These are phyloP conservation scores for Megalops atlanticus DNA, from an alignment of 2,113 vertebrate genomes.

Conservation along the genomic window DNA sequence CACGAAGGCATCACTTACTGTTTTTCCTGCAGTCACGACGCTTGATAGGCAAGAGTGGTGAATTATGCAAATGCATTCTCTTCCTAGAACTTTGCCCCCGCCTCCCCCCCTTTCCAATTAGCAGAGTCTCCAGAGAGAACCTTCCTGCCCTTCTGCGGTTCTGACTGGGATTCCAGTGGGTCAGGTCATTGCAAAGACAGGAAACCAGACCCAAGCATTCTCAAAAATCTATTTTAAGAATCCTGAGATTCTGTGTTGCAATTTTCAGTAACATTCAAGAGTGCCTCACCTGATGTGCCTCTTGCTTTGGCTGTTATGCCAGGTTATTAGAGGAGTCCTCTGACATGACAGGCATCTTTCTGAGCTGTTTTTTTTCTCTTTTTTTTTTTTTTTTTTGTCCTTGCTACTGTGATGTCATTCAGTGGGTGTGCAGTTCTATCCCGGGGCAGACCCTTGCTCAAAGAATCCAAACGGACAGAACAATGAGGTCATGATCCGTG, in stretches of 20 bases:
- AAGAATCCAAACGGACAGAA: neutral
- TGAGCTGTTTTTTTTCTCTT: neutral
- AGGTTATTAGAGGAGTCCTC: neutral
- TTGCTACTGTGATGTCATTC: no score
- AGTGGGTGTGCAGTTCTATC: neutral
- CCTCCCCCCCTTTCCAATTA: slow-evolving; percentile 17
- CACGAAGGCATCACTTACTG: neutral
- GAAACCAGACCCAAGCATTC: neutral
- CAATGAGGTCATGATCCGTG: neutral
- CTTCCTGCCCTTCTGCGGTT: neutral
- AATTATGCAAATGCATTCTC: slow-evolving; percentile 28
- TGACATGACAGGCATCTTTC: no score
- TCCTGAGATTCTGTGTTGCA: neutral
- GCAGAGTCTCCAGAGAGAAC: neutral
- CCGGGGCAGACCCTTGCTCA: neutral
- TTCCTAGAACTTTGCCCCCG: slow-evolving; percentile 13
- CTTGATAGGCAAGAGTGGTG: slow-evolving; percentile 1
- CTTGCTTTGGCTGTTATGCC: neutral
- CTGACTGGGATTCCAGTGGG: slow-evolving; percentile 1
- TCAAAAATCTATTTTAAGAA: neutral
- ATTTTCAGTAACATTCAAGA: neutral
- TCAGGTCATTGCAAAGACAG: neutral
- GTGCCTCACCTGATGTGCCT: neutral
- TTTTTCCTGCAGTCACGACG: slow-evolving; percentile 24
- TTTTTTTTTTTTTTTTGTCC: neutral